A percentile compares a stretch with the other conserved stretches of the same genome.
These are phyloP conservation scores for Mesoligia furuncula DNA, from an alignment of 2,888 invertebrate genomes.

Conservation along the genomic window DNA sequence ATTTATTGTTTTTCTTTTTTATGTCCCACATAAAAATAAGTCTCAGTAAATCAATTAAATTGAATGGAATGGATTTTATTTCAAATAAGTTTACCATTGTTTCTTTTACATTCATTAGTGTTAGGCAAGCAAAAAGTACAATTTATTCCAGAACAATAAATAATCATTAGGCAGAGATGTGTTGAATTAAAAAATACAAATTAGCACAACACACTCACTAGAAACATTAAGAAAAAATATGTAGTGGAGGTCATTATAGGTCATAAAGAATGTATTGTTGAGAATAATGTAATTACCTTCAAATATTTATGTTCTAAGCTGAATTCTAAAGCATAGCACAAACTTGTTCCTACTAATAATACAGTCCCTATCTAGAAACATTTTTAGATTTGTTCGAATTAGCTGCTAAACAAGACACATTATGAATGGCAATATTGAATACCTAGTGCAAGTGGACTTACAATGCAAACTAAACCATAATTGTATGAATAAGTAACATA, in stretches of 20 bases:
- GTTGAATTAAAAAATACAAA: background rate
- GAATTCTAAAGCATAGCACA: background rate
- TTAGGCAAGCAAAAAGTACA: background rate
- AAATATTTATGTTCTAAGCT: background rate
- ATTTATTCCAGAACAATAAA: slow-evolving; percentile 19
- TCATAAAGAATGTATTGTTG: slow-evolving; percentile 53
- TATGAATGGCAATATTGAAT: slow-evolving; percentile 30
- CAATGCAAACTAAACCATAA: slow-evolving; percentile 21
- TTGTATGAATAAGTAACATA: slow-evolving; percentile 65
- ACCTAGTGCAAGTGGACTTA: slow-evolving; percentile 22
- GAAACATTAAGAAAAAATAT: slow-evolving; percentile 29
- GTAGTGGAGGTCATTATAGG: slow-evolving; percentile 68
- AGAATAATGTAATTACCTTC: slow-evolving; percentile 6
- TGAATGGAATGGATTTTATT: background rate
- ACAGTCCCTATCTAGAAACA: background rate
- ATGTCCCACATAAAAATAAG: background rate
- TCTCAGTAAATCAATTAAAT: background rate
- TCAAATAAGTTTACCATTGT: background rate
- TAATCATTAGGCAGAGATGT: background rate
- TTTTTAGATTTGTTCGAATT: slow-evolving; percentile 20
- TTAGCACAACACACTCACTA: slow-evolving; percentile 9
- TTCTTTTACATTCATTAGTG: slow-evolving; percentile 8
- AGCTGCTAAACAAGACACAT: slow-evolving; percentile 23
- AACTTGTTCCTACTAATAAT: slow-evolving; percentile 1
- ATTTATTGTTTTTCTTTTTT: background rate